Conservation (phyloP, 2,113 vertebrate species). For the Tetrao urogallus region DNA sequence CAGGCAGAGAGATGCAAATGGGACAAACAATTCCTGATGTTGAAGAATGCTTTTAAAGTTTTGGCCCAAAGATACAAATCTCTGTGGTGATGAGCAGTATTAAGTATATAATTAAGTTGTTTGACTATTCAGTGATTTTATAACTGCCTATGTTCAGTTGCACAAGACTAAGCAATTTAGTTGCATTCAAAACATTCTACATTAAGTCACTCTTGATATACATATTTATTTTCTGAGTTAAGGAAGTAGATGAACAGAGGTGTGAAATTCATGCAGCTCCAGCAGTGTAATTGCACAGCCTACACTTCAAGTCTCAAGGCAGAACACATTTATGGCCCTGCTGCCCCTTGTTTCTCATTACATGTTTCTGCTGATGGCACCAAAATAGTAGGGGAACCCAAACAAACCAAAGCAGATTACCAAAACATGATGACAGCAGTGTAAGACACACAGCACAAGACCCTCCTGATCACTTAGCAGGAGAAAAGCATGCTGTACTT, state of each 20-base stretch:
- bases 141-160: neutral
- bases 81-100: neutral
- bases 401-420: neutral
- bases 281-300: neutral
- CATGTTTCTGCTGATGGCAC: neutral
- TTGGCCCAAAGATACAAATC: neutral
- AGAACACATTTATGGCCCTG: neutral
- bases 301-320: too few relatives aligned
- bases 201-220: neutral
- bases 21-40: neutral
- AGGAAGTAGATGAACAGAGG: neutral
- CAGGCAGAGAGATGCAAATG: neutral
- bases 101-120: neutral
- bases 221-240: neutral
- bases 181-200: neutral
- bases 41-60: neutral
- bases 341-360: rapidly evolving
- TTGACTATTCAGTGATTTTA: neutral
- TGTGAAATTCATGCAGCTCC: neutral
- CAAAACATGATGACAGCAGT: neutral
- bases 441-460: too few relatives aligned
- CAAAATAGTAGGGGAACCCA: neutral
- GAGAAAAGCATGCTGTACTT: neutral
- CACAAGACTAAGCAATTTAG: neutral
- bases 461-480: neutral